Evolutionary conservation across 2,888 invertebrate genomes (phyloP).

Genomic region (Scaptomyza caliginosa): DNA sequence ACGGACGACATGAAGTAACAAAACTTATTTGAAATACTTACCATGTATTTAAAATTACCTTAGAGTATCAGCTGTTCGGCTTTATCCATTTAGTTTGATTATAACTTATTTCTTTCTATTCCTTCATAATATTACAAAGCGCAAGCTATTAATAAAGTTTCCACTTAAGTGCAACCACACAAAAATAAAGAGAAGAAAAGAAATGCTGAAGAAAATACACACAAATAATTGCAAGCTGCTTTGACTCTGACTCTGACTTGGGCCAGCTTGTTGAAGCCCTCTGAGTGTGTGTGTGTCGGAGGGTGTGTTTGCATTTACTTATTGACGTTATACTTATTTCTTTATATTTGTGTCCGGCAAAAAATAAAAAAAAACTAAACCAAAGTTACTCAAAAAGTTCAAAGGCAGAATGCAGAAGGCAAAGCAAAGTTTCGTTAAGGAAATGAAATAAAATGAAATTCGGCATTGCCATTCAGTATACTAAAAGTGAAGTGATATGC

Average conservation of each 20-base stretch:
- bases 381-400: constrained; percentile 43
- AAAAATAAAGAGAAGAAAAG: background rate
- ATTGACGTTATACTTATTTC: constrained; percentile 47
- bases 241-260: constrained; percentile 15
- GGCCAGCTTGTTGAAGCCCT: constrained; percentile 8
- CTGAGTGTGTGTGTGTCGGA: background rate
- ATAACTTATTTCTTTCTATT: constrained; percentile 7
- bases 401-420: constrained; percentile 38
- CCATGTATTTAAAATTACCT: no score
- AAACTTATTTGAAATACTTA: no score
- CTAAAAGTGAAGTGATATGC: constrained; percentile 61
- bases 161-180: constrained; percentile 39
- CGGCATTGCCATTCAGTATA: constrained; percentile 23
- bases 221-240: constrained; percentile 42
- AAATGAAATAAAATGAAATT: constrained; percentile 64
- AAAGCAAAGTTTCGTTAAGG: constrained; percentile 46
- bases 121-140: constrained; percentile 2
- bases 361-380: no score
- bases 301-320: constrained; percentile 24
- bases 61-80: background rate
- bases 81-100: background rate
- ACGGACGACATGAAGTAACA: no score
- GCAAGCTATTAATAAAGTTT: constrained; percentile 37
- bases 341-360: constrained; percentile 49
- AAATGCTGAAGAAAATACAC: constrained; percentile 26